Evolutionary conservation across 2,888 invertebrate species (phyloP).

Genomic region (Callyntrura guangdongensis): DNA sequence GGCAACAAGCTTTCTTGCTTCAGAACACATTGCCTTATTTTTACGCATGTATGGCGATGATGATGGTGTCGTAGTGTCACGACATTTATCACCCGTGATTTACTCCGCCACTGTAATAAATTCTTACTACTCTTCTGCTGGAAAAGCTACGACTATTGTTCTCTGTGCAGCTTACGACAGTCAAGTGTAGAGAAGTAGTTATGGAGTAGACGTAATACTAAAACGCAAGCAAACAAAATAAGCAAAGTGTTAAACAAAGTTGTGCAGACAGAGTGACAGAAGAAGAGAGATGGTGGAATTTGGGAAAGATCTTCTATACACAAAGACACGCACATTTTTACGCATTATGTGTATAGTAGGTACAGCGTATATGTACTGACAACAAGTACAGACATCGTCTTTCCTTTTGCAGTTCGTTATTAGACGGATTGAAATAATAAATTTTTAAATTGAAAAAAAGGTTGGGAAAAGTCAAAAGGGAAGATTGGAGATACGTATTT

Average conservation of each 20-base stretch:
- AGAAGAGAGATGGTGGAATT: constrained; percentile 30
- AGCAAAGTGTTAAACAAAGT: background rate
- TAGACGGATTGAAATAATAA: too few species aligned
- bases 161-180: background rate
- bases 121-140: constrained; percentile 3
- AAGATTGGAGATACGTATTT: background rate
- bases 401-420: too few species aligned
- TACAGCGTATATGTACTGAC: background rate
- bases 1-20: background rate
- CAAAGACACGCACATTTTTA: background rate
- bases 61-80: constrained; percentile 30
- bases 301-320: background rate
- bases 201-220: too few species aligned
- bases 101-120: constrained; percentile 40
- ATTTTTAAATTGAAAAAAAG: too few species aligned
- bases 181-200: background rate
- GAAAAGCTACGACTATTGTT: background rate
- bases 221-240: too few species aligned
- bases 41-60: constrained; percentile 43
- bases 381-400: background rate
- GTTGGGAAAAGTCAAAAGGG: background rate
- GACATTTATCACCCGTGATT: constrained; percentile 57
- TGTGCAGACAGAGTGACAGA: constrained; percentile 14
- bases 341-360: background rate
- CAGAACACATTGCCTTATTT: background rate